Evolutionary conservation across 2,797 vertebrate species (phyloP).

Genomic region (Rhinella marina): DNA sequence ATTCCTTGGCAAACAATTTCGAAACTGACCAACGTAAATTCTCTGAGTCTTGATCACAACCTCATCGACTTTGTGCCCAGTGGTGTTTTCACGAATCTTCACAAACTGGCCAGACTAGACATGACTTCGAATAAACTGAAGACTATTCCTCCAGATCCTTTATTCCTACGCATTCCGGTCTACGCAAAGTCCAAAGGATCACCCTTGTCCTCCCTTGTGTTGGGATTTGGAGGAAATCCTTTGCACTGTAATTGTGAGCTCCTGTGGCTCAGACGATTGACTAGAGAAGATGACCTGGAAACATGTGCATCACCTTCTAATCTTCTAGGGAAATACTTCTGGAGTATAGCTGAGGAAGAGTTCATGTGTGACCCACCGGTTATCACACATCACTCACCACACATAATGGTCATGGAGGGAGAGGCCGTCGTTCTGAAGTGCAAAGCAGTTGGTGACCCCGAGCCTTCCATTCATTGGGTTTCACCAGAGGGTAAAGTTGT

Average conservation of each 20-base stretch:
- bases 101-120: conserved; percentile 86
- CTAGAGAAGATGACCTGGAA: conserved; percentile 87
- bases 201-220: conserved; percentile 79
- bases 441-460: conserved; percentile 90
- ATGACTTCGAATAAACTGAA: conserved; percentile 93
- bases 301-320: conserved; percentile 87
- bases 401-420: conserved; percentile 78
- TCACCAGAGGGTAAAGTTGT: conserved; percentile 88
- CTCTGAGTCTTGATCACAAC: conserved; percentile 88
- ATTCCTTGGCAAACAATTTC: conserved; percentile 86
- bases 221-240: conserved; percentile 89
- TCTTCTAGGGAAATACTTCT: conserved; percentile 87
- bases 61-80: conserved; percentile 87
- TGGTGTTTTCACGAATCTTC: conserved; percentile 87
- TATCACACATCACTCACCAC: conserved; percentile 82
- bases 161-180: conserved; percentile 86
- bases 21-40: conserved; percentile 84
- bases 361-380: conserved; percentile 90
- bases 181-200: conserved; percentile 86
- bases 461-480: conserved; percentile 91
- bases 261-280: conserved; percentile 85
- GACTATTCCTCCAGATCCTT: conserved; percentile 87
- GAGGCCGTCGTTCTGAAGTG: conserved; percentile 86
- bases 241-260: conserved; percentile 91
- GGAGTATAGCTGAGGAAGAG: conserved; percentile 88